Evolutionary conservation across 1,140 invertebrate genomes (phyloP), one percentile per base, ranked within the genome.

Genomic region (Nylanderia fulva): DNA sequence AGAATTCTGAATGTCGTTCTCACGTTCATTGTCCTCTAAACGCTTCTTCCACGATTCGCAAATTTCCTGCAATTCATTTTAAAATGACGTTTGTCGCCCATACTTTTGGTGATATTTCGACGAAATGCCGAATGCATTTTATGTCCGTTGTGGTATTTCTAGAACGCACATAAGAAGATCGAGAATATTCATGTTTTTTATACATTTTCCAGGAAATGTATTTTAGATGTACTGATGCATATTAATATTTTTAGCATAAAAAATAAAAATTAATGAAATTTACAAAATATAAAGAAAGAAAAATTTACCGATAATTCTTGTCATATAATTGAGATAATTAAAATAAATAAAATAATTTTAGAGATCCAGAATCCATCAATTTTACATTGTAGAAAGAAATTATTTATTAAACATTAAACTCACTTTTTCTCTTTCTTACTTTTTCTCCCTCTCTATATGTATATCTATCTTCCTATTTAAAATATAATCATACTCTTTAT

Each of bases 1-100:
- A 29, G 39, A 72, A 80, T 86, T 58, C 39, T 68, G 39, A 11
- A 36, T 54, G 27, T 42, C 11, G 29, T 42, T 85, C 63, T 72
- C 84, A 45, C 75, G n/a, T 58, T 82, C 61, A 82, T 74, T 85
- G 58, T 80, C 39, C 54, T 56, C n/a, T 29, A 85, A 82, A 82
- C 48, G 13, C 52, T 27, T 45, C 33, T 54, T 82, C 48, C 27
- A 39, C 11, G 33, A 86, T 66, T 87, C 84, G 39, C 33, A 66
- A 87, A 87, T 87, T 87, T 87, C 27, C 74, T 72, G 39, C 21
- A 71, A 58, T 66, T 56, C 42, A 66, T 36, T n/a, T 39, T 36
- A 24, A 72, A 87, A 86, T 87, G 61, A 36, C 54, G 48, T 86
- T 85, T 80, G 54, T 52, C 21, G 29, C 69, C 27, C 56, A 21